A percentile compares a stretch with the other conserved stretches of the same genome.
These are phyloP conservation scores for Heliconius ethilla DNA, from an alignment of 2,888 invertebrate species.

Conservation along the genomic window DNA sequence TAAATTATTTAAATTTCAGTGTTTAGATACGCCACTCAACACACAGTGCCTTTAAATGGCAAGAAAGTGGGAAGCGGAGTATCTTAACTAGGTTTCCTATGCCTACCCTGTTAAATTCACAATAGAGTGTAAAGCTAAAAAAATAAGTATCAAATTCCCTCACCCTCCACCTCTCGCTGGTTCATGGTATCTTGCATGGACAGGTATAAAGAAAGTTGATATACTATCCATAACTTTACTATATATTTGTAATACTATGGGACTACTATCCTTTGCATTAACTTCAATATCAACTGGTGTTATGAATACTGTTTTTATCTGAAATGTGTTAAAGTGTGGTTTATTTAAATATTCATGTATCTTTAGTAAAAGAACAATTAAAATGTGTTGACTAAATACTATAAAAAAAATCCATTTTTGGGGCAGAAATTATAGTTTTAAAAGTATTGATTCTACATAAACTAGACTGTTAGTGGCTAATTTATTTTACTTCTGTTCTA, in stretches of 20 bases:
- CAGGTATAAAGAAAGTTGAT: constrained; percentile 60
- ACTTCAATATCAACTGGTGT: constrained; percentile 64
- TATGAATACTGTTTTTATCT: constrained; percentile 50
- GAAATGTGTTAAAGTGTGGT: constrained; percentile 14
- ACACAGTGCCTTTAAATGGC: too few relatives aligned
- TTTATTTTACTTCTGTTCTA: too few relatives aligned
- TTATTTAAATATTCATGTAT: neutral
- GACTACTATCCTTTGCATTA: constrained; percentile 57
- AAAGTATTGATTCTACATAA: too few relatives aligned
- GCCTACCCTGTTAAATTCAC: too few relatives aligned
- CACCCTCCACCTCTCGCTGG: constrained; percentile 66
- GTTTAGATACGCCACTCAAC: too few relatives aligned
- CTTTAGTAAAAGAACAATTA: neutral
- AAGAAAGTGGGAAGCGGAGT: too few relatives aligned
- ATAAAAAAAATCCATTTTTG: neutral
- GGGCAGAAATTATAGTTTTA: neutral
- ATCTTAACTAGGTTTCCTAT: too few relatives aligned
- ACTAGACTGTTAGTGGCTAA: too few relatives aligned
- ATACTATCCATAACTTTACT: constrained; percentile 51
- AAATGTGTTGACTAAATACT: too few relatives aligned
- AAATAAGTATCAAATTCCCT: constrained; percentile 41
- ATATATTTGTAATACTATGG: constrained; percentile 58
- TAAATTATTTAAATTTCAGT: too few relatives aligned
- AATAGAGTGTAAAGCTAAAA: too few relatives aligned
- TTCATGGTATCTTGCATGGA: constrained; percentile 71